Evolutionary conservation across 2,888 invertebrate genomes (phyloP), one percentile per base, ranked within the genome.

Genomic region (Leptarthrus brevirostris): DNA sequence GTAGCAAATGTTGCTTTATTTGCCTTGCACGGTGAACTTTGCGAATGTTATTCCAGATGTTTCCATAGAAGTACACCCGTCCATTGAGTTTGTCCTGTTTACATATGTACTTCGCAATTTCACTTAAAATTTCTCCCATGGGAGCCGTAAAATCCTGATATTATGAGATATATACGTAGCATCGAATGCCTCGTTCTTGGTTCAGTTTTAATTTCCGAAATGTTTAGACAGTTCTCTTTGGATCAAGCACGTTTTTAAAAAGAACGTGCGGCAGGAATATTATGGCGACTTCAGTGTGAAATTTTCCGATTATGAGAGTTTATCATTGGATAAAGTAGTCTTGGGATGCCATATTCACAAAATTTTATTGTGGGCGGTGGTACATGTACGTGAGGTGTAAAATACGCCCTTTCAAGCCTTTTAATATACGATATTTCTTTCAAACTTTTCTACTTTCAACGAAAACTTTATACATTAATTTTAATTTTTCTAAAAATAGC

Each of bases 91-190:
- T 53, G 52, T 70, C 53, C 52, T 70, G 70, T 70, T 70, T 70
- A 70, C 70, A 53, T 70, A 70, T 53, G 34, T 53, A 53, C 34
- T 34, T 70, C 56, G 30, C 56, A 72, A 72, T 56, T 72, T 72
- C 56, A 44, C 26, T 56, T 56, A 44, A 54, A 72, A 72, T 56
- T 72, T 72, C 18, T 22, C 71, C 44, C 56, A 20, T 26, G 71
- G 56, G 71, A 44, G 24, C 44, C 44, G 54, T 56, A 72, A 72
- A 72, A 72, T 72, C 71, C 71, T 44, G 56, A 72, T 72, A 72
- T 72, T 72, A 72, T 72, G 71, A 72, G 53, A 71, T 54, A 54
- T 66, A 24, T 66, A 44, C 47, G 47, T 44, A 47, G 64, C 26
- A n/a, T 8, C 6, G 34, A 22, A 18, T 47, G 47, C 47, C 66